Base-by-base conservation (phyloP, 2,113 vertebrate genomes). In the Calidris pygmaea region DNA sequence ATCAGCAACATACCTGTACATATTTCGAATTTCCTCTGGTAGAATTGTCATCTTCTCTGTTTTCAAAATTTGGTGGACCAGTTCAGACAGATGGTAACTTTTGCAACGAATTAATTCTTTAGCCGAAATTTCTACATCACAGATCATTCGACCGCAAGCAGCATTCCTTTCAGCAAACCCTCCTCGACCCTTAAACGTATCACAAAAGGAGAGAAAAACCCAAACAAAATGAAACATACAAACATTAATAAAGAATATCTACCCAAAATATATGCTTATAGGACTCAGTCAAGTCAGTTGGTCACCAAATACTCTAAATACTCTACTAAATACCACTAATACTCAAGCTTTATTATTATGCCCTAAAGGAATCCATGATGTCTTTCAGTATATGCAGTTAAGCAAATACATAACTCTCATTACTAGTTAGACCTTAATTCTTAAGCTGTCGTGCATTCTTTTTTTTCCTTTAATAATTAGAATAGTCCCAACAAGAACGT, bases 101-200 rank as follows among this genome's bases (percentile, higher is more conserved):
- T 99, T 99, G 96, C 99, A 99, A 71, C 99, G 99, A 89, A 99
- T 99, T 87, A 99, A 97, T 95, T 99, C 99, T 93, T 99, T 99
- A 78, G 99, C 99, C 6, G 99, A 99, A 96, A 99, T 99, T 97
- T 99, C 98, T 73, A 99, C 98, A 41, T 99, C 99, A 77, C 99
- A 99, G 94, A 99, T 98, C 97, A 99, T 98, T 13, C 99, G 98
- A 39, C 99, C 99, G 5, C 99, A 99, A 79, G 99, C 98, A 58
- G 99, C 99, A 50, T 96, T 99, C 97, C 98, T 99, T 97, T 99
- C 99, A 56, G 98, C 99, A 98, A 99, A 99, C 53, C 98, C 97
- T 89, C 99, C 97, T 30, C 99, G 99, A 88, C 99, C 99, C 99
- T 99, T 93, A 2, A 96, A 41, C 16, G 1, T 8, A 41, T 32